Percentiles rank a stretch among this genome's conserved stretches.
These are phyloP conservation scores for Cyrtonyx montezumae DNA, from an alignment of 2,113 vertebrate species.

Conservation along the genomic window DNA sequence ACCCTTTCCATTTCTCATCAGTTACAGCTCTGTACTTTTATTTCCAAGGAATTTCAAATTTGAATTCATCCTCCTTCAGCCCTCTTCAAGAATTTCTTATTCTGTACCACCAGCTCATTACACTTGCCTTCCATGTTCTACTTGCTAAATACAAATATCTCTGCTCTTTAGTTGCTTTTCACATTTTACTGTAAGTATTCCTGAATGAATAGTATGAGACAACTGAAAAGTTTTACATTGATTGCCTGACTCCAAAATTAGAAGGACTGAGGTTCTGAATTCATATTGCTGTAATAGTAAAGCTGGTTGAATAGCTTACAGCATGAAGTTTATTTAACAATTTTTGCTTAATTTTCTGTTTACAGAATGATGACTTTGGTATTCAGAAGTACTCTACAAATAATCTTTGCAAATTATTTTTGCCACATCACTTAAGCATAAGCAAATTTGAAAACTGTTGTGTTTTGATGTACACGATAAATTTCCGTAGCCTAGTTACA, in stretches of 20 bases:
- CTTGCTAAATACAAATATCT: neutral
- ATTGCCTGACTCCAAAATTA: neutral
- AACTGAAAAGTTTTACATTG: neutral
- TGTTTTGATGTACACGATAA: neutral
- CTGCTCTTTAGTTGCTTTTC: neutral
- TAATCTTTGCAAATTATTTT: neutral
- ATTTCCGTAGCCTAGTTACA: neutral
- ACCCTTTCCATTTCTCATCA: neutral
- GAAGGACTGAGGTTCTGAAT: neutral
- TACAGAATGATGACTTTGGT: neutral
- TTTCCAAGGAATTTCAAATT: neutral
- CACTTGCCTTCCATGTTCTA: neutral
- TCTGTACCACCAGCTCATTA: neutral
- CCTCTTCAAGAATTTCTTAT: neutral
- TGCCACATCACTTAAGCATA: neutral
- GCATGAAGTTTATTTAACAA: neutral
- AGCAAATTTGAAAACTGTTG: neutral
- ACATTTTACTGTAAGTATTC: neutral
- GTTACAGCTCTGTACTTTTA: neutral
- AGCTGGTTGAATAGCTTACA: neutral
- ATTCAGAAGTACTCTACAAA: neutral
- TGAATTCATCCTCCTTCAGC: neutral
- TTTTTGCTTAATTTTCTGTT: slow-evolving; percentile 23
- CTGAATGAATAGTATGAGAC: neutral
- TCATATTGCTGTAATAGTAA: neutral